Conservation (phyloP, 1,140 invertebrate species). For the Papilio glaucus region DNA sequence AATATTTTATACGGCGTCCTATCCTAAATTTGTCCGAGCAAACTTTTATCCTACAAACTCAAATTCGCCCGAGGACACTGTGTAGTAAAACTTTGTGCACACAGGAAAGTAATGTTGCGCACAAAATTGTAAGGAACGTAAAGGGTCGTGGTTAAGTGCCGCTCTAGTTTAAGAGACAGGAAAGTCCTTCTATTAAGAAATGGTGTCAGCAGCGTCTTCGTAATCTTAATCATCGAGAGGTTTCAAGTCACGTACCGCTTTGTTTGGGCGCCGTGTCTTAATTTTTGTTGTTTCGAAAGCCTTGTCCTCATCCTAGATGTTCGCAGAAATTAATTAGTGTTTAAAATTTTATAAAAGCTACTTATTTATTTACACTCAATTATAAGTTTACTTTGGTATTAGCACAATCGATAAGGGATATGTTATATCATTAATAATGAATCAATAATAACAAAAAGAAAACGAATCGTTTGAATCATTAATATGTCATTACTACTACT, state of each 20-base stretch:
- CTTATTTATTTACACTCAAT: no score
- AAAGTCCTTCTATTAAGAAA: slow-evolving; percentile 34
- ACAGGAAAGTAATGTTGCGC: slow-evolving; percentile 28
- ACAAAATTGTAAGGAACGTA: slow-evolving; percentile 26
- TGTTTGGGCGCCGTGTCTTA: background rate
- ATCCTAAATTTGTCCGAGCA: background rate
- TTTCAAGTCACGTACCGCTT: slow-evolving; percentile 34
- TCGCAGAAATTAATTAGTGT: background rate
- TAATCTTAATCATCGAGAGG: slow-evolving; percentile 37
- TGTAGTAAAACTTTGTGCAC: slow-evolving; percentile 24
- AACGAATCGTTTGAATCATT: no score
- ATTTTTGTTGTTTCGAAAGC: background rate
- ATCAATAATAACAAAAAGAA: no score
- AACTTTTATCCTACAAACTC: background rate
- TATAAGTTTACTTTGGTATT: no score
- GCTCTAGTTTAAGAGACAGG: slow-evolving; percentile 15
- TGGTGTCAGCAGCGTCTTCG: slow-evolving; percentile 32
- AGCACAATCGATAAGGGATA: no score
- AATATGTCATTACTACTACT: no score
- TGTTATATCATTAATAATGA: no score
- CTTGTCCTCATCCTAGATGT: background rate
- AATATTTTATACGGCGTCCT: background rate
- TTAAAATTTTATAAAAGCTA: background rate
- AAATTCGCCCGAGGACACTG: slow-evolving; percentile 5
- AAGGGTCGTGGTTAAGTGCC: slow-evolving; percentile 29